Conservation (phyloP, 2,888 invertebrate species). For the Euplexia lucipara region DNA sequence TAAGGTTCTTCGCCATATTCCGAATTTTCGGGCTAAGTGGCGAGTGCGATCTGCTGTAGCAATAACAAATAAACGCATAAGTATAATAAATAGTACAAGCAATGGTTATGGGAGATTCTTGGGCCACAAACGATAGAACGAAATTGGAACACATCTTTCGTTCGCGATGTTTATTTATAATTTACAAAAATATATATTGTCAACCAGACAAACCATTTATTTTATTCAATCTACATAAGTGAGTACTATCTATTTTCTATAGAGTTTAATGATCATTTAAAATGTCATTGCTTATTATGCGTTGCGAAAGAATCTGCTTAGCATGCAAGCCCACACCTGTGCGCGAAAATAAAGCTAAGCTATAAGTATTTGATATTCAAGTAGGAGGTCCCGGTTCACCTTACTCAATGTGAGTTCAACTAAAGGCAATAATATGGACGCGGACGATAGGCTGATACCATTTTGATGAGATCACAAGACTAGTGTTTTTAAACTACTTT, state of each 20-base stretch:
- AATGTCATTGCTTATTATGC: conserved; percentile 74
- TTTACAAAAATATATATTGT: neutral
- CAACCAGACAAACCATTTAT: conserved; percentile 37
- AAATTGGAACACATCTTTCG: neutral
- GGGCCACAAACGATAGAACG: neutral
- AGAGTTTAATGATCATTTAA: conserved; percentile 50
- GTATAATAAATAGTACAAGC: neutral
- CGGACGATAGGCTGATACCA: conserved; percentile 49
- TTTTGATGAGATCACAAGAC: too few relatives aligned
- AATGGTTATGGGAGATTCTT: neutral
- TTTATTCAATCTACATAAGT: conserved; percentile 31
- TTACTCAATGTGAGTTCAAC: conserved; percentile 68
- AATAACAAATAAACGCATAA: conserved; percentile 21
- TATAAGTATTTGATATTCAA: conserved; percentile 80
- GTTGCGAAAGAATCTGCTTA: conserved; percentile 80
- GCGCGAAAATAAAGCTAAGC: conserved; percentile 73
- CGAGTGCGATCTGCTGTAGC: conserved; percentile 90
- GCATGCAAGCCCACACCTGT: conserved; percentile 77
- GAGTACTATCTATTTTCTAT: conserved; percentile 51
- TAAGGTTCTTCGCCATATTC: conserved; percentile 85
- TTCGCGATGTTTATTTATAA: conserved; percentile 1
- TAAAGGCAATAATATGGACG: conserved; percentile 65
- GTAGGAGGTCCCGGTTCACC: conserved; percentile 79
- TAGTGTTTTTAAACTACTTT: neutral
- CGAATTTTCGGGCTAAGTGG: conserved; percentile 92